Evolutionary conservation across 2,888 invertebrate genomes (phyloP).

Genomic region (Luperina testacea): DNA sequence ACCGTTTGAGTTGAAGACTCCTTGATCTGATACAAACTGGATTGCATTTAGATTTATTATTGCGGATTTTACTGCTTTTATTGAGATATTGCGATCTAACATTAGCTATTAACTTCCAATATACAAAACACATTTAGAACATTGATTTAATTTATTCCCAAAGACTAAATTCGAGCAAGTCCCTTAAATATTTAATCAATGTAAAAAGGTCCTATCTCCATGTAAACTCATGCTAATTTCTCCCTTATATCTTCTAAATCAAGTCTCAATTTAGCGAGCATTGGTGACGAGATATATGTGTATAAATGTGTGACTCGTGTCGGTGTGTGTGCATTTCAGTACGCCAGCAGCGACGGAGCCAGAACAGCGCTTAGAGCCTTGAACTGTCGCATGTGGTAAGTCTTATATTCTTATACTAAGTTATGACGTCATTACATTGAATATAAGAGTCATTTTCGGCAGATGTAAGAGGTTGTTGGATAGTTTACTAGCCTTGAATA

Average conservation of each 20-base stretch:
- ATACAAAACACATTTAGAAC: slow-evolving; percentile 21
- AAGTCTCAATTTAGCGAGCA: slow-evolving; percentile 67
- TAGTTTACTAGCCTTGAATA: not conserved
- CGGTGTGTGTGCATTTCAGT: slow-evolving; percentile 92
- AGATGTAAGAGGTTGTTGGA: not conserved
- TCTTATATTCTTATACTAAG: slow-evolving; percentile 39
- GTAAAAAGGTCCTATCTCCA: not conserved
- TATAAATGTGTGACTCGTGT: slow-evolving; percentile 79
- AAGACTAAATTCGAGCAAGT: not conserved
- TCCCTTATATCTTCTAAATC: not conserved
- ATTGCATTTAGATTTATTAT: slow-evolving; percentile 46
- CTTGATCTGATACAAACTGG: slow-evolving; percentile 31
- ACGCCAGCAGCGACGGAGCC: slow-evolving; percentile 97
- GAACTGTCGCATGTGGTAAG: slow-evolving; percentile 84
- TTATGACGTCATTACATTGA: slow-evolving; percentile 16
- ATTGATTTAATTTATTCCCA: not conserved
- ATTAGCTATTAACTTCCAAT: slow-evolving; percentile 15
- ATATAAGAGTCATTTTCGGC: slow-evolving; percentile 14
- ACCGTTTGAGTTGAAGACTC: slow-evolving; percentile 44
- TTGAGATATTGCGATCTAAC: slow-evolving; percentile 25
- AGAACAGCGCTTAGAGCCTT: slow-evolving; percentile 94
- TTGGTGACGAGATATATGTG: slow-evolving; percentile 73
- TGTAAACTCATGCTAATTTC: not conserved
- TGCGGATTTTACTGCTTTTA: slow-evolving; percentile 29
- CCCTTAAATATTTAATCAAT: not conserved